Conservation (phyloP, 2,888 invertebrate genomes). For the Atethmia centrago region DNA sequence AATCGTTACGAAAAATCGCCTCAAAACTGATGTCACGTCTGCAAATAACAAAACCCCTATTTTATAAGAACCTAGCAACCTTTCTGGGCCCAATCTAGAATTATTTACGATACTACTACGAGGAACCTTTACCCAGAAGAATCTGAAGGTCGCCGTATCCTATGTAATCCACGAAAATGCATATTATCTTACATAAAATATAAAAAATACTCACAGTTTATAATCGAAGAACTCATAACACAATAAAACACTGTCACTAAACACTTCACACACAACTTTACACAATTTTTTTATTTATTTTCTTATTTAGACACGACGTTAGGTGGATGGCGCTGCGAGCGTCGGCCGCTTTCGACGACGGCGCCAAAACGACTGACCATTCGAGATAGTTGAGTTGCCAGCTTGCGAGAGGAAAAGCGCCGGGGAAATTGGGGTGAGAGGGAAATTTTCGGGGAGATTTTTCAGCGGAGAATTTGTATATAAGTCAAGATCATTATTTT, state of each 20-base stretch:
- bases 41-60: constrained; percentile 43
- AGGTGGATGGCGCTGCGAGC: constrained; percentile 53
- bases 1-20: constrained; percentile 13
- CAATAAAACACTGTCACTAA: constrained; percentile 68
- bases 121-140: constrained; percentile 57
- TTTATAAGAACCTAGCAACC: constrained; percentile 54
- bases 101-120: constrained; percentile 64
- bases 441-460: constrained; percentile 37
- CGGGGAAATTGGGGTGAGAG: constrained; percentile 56
- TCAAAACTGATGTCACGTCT: constrained; percentile 15
- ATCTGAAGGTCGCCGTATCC: constrained; percentile 59
- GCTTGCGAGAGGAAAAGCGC: constrained; percentile 64
- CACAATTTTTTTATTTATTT: constrained; percentile 69
- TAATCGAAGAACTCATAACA: constrained; percentile 44
- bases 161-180: constrained; percentile 57
- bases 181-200: constrained; percentile 30
- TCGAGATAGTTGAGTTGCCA: constrained; percentile 77
- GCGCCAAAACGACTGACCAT: constrained; percentile 85
- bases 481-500: constrained; percentile 19
- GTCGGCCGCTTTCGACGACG: constrained; percentile 76
- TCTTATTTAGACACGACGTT: constrained; percentile 74
- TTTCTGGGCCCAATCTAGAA: constrained; percentile 50
- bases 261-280: constrained; percentile 67
- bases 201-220: constrained; percentile 57
- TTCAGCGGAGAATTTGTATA: background rate